Conservation (phyloP, 2,888 invertebrate genomes). For the Orgyia antiqua region DNA sequence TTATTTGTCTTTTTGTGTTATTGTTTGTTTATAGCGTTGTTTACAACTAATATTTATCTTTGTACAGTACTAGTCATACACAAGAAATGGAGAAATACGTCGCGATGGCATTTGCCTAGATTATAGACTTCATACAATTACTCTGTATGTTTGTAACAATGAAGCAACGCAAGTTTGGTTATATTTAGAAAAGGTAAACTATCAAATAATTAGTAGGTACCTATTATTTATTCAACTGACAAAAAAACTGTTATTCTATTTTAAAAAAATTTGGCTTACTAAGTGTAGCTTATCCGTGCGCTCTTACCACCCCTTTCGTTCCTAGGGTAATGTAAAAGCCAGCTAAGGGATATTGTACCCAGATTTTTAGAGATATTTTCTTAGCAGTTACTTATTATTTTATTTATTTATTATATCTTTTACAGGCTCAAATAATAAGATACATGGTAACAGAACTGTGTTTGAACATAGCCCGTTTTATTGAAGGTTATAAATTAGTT, state of each 20-base stretch:
- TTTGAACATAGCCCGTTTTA: slow-evolving; percentile 22
- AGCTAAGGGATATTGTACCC: too few relatives aligned
- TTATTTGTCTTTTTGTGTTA: too few relatives aligned
- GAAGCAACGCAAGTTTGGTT: slow-evolving; percentile 78
- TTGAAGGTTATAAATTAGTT: slow-evolving; percentile 17
- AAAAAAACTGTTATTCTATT: too few relatives aligned
- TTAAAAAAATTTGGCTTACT: too few relatives aligned
- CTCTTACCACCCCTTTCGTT: background rate
- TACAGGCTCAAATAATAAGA: slow-evolving; percentile 38
- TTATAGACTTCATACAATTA: slow-evolving; percentile 88
- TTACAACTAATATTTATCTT: too few relatives aligned
- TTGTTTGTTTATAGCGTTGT: too few relatives aligned
- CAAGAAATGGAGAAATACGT: slow-evolving; percentile 91
- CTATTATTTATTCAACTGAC: too few relatives aligned
- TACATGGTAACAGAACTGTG: slow-evolving; percentile 36
- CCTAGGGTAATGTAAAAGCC: background rate
- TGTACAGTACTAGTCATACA: slow-evolving; percentile 94
- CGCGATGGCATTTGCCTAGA: slow-evolving; percentile 93
- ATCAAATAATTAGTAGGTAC: too few relatives aligned
- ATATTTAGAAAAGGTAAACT: slow-evolving; percentile 16
- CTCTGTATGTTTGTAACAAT: slow-evolving; percentile 89
- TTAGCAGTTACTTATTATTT: background rate
- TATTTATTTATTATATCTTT: slow-evolving; percentile 6
- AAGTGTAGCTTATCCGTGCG: background rate
- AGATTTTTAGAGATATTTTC: background rate